Percentiles rank a stretch among this genome's conserved stretches.
Conservation (phyloP, 2,113 vertebrate genomes). For the Labeo catla region DNA sequence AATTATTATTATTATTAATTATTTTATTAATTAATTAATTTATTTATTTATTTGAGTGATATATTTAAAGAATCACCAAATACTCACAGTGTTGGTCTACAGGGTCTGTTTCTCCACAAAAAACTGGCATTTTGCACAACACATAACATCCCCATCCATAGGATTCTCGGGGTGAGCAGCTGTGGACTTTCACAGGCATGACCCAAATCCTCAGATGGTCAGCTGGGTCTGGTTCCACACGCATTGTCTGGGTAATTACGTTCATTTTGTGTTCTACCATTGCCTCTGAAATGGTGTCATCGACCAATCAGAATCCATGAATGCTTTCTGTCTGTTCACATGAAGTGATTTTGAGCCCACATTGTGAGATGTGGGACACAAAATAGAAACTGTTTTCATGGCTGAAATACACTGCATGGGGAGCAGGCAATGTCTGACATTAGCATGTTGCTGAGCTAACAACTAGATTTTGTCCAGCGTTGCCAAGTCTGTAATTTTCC, state of each 20-base stretch:
- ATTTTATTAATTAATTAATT: no score
- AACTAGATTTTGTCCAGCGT: not conserved
- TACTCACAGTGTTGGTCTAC: not conserved
- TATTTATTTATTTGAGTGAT: no score
- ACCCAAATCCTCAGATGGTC: constrained; percentile 50
- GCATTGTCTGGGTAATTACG: constrained; percentile 25
- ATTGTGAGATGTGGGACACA: not conserved
- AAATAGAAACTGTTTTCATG: no score
- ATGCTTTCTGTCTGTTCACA: constrained; percentile 12
- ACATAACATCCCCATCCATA: not conserved
- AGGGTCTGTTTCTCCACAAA: not conserved
- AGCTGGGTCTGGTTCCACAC: constrained; percentile 3
- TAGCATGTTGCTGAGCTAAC: not conserved
- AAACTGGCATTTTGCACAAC: constrained; percentile 27
- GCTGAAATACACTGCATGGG: not conserved
- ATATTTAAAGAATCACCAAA: no score
- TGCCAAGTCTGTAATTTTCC: no score
- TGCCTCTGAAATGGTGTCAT: constrained; percentile 35
- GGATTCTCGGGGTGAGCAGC: constrained; percentile 24
- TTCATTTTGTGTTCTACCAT: not conserved
- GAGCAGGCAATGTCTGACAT: not conserved
- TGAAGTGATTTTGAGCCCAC: not conserved
- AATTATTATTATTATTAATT: no score
- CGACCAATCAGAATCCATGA: constrained; percentile 11
- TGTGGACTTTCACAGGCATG: constrained; percentile 41